Evolutionary conservation across 2,888 invertebrate genomes (phyloP).

Genomic region (Graphium colonna): DNA sequence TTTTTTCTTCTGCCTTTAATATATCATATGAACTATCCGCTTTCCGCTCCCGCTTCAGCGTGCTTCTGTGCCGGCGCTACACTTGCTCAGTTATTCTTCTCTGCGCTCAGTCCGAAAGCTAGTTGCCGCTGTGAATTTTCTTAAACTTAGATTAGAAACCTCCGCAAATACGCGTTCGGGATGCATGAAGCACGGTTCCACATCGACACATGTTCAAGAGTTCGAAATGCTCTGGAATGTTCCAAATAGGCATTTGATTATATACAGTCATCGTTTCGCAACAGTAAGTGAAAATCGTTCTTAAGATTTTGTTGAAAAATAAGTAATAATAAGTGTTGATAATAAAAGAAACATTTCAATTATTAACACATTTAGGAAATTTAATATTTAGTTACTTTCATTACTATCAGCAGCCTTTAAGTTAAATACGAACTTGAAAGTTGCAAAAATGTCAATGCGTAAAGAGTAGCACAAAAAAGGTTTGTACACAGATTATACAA

Average conservation of each 20-base stretch:
- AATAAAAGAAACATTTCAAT: too few relatives aligned
- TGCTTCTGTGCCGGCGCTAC: background rate
- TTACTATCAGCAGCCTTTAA: too few relatives aligned
- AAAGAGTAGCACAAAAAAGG: too few relatives aligned
- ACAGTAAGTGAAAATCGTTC: background rate
- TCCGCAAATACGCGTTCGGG: slow-evolving; percentile 19
- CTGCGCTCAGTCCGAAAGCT: slow-evolving; percentile 18
- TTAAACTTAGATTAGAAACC: slow-evolving; percentile 24
- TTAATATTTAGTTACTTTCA: too few relatives aligned
- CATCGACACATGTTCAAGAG: slow-evolving; percentile 11
- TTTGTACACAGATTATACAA: too few relatives aligned
- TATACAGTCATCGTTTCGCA: background rate
- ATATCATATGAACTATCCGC: background rate
- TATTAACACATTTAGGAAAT: too few relatives aligned
- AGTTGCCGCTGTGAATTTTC: slow-evolving; percentile 13
- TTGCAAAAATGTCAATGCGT: background rate
- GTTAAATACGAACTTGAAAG: background rate
- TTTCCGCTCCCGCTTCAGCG: slow-evolving; percentile 1
- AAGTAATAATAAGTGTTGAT: too few relatives aligned
- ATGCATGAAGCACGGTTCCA: background rate
- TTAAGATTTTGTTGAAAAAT: too few relatives aligned
- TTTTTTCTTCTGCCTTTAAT: too few relatives aligned
- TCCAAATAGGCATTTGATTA: background rate
- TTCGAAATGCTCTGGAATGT: slow-evolving; percentile 8
- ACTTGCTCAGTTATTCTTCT: slow-evolving; percentile 17